A percentile compares a stretch with the other conserved stretches of the same genome.
These are phyloP conservation scores for Agonum fuliginosum DNA, from an alignment of 2,888 invertebrate genomes.

Conservation along the genomic window DNA sequence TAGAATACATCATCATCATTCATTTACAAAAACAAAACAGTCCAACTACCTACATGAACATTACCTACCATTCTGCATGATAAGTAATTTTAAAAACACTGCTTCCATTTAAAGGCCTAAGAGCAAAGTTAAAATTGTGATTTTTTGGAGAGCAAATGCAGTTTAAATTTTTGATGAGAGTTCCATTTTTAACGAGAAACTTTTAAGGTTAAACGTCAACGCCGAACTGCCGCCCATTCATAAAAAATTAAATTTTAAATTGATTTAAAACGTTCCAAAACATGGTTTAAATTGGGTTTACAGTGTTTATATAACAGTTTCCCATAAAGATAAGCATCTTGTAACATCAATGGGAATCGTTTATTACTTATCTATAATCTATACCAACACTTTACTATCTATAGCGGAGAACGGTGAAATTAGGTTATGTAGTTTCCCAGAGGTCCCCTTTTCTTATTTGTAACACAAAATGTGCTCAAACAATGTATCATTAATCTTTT, in stretches of 20 bases:
- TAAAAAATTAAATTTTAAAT: background rate
- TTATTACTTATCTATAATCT: background rate
- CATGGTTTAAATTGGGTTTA: background rate
- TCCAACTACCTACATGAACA: too few species aligned
- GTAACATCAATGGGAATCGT: background rate
- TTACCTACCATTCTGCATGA: too few species aligned
- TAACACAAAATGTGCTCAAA: background rate
- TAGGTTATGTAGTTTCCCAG: background rate
- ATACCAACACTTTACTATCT: background rate
- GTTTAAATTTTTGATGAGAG: too few species aligned
- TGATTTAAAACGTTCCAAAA: background rate
- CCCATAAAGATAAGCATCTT: background rate
- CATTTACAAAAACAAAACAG: too few species aligned
- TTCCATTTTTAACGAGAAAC: too few species aligned
- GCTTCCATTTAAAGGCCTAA: too few species aligned
- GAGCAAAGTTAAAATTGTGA: too few species aligned
- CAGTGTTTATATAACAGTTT: background rate
- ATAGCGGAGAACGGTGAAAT: background rate
- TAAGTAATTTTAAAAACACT: too few species aligned
- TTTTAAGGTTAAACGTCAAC: too few species aligned
- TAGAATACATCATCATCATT: too few species aligned
- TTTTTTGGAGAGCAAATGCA: too few species aligned
- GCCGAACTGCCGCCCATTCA: too few species aligned
- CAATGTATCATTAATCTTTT: slow-evolving; percentile 41
- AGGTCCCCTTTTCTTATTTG: background rate